Evolutionary conservation across 2,797 vertebrate species (phyloP), one percentile per base, ranked within the genome.

Genomic region (Pseudotriccus pelzelni): DNA sequence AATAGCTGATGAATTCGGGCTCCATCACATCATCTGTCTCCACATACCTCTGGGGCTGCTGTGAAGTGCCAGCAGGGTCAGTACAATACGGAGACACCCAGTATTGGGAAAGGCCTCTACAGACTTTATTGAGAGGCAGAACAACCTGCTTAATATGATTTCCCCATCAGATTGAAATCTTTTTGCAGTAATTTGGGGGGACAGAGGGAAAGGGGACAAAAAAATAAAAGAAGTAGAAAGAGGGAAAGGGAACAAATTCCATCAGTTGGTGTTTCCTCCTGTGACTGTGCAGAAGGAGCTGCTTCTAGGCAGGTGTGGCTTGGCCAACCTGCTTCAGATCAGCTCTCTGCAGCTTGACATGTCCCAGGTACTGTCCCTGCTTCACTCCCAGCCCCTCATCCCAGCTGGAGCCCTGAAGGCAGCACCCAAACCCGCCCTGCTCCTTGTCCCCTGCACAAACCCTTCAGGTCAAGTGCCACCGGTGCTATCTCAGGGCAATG

Each of bases 391-490:
- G 7, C 8, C 41, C 63, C 50, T 60, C 72, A 47, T 36, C 41
- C 58, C 87, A 30, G 14, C 60, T 4, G 1, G n/a, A 4, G 12
- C 23, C 49, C 75, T 12, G 39, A 63, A 24, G 36, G 36, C 41
- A 50, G 28, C 75, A 20, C 58, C 37, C 64, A 41, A 12, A 32
- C 37, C 30, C 34, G 18, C 68, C 2, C 1, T 28, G 41, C 22
- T 59, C 63, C 0, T 0, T 2, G 17, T 60, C 30, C 67, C 78
- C 75, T 27, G 36, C n/a, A 4, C 1, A 1, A 25, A 52, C 58
- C 9, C 1, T 6, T 9, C 1, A 1, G 63, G 67, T 9, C 79
- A 21, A 17, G 56, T 23, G 81, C 30, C 52, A 24, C 11, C 0
- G 0, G 14, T 24, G 81, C 20, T 28, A 23, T 49, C 77, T 58